Percentiles rank a stretch among this genome's conserved stretches.
Evolutionary conservation across 2,888 invertebrate species (phyloP).

Genomic region (Elegia similella): DNA sequence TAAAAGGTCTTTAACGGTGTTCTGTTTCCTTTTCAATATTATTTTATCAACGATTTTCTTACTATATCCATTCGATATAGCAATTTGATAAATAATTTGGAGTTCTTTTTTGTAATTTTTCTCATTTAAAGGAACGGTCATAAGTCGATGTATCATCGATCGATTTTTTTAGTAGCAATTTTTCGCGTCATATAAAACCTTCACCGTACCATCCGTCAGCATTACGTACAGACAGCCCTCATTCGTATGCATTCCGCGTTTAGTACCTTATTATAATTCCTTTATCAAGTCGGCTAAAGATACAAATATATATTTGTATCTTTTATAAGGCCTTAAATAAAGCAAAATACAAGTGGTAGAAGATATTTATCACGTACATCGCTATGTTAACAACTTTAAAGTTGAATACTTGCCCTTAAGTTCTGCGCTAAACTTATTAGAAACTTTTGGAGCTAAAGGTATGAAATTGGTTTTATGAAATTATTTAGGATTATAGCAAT

Average conservation of each 20-base stretch:
- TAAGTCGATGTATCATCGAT: too few species aligned
- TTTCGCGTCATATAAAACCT: neutral
- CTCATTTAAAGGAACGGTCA: too few species aligned
- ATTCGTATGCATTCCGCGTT: neutral
- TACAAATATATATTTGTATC: neutral
- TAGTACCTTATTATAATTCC: neutral
- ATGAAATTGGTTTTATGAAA: neutral
- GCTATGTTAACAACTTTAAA: slow-evolving; percentile 16
- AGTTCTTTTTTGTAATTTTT: too few species aligned
- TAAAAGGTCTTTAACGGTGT: too few species aligned
- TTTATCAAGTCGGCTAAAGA: neutral
- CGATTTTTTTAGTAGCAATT: neutral
- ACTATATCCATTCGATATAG: too few species aligned
- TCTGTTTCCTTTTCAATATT: too few species aligned
- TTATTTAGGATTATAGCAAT: neutral
- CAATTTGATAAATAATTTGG: too few species aligned
- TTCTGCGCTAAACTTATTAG: neutral
- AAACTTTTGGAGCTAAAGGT: neutral
- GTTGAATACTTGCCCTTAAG: slow-evolving; percentile 1
- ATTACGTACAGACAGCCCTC: neutral
- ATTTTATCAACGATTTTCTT: too few species aligned
- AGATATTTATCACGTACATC: slow-evolving; percentile 8
- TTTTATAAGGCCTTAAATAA: neutral
- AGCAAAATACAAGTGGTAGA: neutral
- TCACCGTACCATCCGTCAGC: neutral